Evolutionary conservation across 2,797 vertebrate genomes (phyloP).

Genomic region (Leptoclinus maculatus): DNA sequence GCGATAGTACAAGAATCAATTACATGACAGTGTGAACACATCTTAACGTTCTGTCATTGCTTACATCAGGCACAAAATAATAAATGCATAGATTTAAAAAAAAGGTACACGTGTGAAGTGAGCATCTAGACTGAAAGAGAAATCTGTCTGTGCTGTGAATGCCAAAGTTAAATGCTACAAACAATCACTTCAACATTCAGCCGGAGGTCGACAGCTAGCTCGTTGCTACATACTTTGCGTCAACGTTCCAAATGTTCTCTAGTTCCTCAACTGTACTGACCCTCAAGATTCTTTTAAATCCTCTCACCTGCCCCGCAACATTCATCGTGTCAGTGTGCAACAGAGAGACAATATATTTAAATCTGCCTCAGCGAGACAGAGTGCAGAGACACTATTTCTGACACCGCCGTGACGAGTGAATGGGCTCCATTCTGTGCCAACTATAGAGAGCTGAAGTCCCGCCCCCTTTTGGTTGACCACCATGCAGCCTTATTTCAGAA

Average conservation of each 20-base stretch:
- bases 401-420: not conserved
- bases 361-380: slow-evolving; percentile 3
- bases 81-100: slow-evolving; percentile 60
- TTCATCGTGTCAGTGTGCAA: slow-evolving; percentile 29
- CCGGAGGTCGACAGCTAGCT: slow-evolving; percentile 11
- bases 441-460: not conserved
- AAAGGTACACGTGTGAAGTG: slow-evolving; percentile 20
- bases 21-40: not conserved
- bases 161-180: slow-evolving; percentile 8
- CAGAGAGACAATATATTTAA: not conserved
- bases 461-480: not conserved
- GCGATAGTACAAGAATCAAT: slow-evolving; percentile 6
- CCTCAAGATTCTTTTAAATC: not conserved
- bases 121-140: slow-evolving; percentile 8
- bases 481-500: too few species aligned
- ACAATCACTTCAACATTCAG: slow-evolving; percentile 22
- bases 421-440: not conserved
- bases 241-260: not conserved
- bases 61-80: slow-evolving; percentile 59
- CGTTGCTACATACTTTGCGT: slow-evolving; percentile 15
- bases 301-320: slow-evolving; percentile 24
- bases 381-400: not conserved
- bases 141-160: slow-evolving; percentile 5
- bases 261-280: not conserved
- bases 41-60: slow-evolving; percentile 6